Conservation (phyloP, 2,113 vertebrate species). For the Apaloderma vittatum region DNA sequence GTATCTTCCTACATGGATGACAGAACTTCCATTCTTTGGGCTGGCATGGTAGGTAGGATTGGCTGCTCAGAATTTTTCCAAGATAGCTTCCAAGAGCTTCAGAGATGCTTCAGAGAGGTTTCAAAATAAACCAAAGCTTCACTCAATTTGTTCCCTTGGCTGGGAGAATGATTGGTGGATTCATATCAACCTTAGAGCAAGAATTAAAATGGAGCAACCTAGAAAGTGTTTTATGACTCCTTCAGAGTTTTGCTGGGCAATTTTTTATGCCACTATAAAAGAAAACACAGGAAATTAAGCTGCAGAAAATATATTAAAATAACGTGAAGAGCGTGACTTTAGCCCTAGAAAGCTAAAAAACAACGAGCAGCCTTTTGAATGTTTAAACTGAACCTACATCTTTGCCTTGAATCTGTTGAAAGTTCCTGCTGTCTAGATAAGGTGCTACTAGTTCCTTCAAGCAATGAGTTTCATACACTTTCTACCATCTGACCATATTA, state of each 20-base stretch:
- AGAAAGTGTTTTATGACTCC: constrained; percentile 56
- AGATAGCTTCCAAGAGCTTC: constrained; percentile 34
- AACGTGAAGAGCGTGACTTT: constrained; percentile 22
- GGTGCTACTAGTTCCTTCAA: constrained; percentile 48
- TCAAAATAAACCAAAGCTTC: constrained; percentile 4
- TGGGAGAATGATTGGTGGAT: not conserved
- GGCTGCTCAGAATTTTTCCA: constrained; percentile 14
- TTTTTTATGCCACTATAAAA: constrained; percentile 65
- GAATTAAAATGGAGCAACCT: constrained; percentile 43
- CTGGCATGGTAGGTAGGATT: not conserved
- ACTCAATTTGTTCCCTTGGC: constrained; percentile 6
- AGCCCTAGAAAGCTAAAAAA: constrained; percentile 19
- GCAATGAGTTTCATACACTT: constrained; percentile 33
- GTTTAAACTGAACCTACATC: not conserved
- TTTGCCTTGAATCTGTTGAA: constrained; percentile 19
- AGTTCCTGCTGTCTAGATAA: constrained; percentile 14
- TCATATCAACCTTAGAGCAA: not conserved
- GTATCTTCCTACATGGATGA: not conserved
- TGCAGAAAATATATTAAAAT: constrained; percentile 61
- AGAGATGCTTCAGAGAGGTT: not conserved
- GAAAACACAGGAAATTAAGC: constrained; percentile 74
- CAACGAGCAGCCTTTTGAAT: constrained; percentile 5
- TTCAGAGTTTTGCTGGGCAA: constrained; percentile 9
- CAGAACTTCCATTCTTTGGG: constrained; percentile 11
- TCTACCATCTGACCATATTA: not conserved